Conservation (phyloP, 2,113 vertebrate species). For the Irena cyanogastra region DNA sequence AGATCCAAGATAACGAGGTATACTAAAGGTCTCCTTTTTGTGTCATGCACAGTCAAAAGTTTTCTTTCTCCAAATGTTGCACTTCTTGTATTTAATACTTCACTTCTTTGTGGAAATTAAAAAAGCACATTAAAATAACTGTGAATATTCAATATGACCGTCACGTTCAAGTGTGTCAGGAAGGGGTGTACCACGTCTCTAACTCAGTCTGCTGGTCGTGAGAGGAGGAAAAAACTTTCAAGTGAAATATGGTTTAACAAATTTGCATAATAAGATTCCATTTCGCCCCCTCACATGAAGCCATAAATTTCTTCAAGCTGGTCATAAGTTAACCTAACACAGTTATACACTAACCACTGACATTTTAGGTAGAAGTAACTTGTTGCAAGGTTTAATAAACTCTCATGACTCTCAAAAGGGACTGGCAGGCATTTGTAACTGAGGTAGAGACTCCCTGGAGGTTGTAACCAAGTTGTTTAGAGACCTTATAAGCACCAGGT, state of each 20-base stretch:
- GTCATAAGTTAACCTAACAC: slow-evolving; percentile 14
- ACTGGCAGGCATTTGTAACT: neutral
- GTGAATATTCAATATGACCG: neutral
- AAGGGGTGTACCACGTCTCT: neutral
- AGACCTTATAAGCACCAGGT: neutral
- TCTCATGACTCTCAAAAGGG: neutral
- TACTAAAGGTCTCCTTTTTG: neutral
- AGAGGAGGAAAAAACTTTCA: neutral
- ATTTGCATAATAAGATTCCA: slow-evolving; percentile 35
- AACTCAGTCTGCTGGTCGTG: neutral
- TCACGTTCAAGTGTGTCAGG: neutral
- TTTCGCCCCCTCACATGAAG: neutral
- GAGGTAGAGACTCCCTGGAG: neutral
- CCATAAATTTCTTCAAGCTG: slow-evolving; percentile 17
- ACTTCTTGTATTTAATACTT: neutral
- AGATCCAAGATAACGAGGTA: neutral
- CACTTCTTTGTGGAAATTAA: slow-evolving; percentile 4
- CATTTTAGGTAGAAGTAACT: neutral
- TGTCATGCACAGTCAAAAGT: neutral
- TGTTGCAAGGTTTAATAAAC: neutral
- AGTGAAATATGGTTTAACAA: slow-evolving; percentile 2
- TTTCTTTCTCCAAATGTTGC: neutral
- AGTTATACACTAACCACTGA: slow-evolving; percentile 9
- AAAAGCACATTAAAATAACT: neutral
- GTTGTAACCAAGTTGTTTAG: neutral